Evolutionary conservation across 2,797 vertebrate genomes (phyloP).

Genomic region (Parotocinclus haroldoi): DNA sequence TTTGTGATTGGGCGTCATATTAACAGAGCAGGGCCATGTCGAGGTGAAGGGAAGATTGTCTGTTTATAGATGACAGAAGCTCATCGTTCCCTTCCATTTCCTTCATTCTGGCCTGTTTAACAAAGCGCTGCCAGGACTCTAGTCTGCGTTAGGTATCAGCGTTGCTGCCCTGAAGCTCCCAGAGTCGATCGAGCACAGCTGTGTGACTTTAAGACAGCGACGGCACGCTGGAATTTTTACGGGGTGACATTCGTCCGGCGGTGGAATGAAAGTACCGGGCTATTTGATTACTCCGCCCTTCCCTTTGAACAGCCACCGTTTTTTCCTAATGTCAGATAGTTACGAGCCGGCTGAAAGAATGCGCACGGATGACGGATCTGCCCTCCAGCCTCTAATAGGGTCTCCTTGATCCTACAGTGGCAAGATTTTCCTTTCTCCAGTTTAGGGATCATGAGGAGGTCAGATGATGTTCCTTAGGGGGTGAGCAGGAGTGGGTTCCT

Average conservation of each 20-base stretch:
- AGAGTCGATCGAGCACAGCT: constrained; percentile 34
- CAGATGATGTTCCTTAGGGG: too few relatives aligned
- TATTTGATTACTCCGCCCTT: constrained; percentile 51
- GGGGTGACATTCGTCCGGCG: constrained; percentile 56
- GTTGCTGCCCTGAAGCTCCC: too few relatives aligned
- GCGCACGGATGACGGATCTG: constrained; percentile 68
- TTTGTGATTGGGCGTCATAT: constrained; percentile 2
- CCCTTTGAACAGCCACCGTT: constrained; percentile 61
- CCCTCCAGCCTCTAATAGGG: constrained; percentile 33
- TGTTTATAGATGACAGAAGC: too few relatives aligned
- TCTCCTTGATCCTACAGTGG: constrained; percentile 65
- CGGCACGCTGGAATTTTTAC: constrained; percentile 44
- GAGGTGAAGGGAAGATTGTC: not conserved
- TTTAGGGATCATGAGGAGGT: too few relatives aligned
- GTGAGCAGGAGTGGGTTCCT: too few relatives aligned
- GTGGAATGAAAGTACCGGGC: constrained; percentile 26
- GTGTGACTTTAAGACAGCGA: constrained; percentile 46
- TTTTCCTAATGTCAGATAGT: constrained; percentile 45
- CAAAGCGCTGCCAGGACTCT: not conserved
- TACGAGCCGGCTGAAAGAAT: constrained; percentile 49
- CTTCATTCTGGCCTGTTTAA: too few relatives aligned
- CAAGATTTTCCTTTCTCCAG: constrained; percentile 47
- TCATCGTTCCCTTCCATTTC: too few relatives aligned
- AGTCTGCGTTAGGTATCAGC: too few relatives aligned
- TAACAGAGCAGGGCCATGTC: constrained; percentile 1